Conservation (phyloP, 2,113 vertebrate genomes). For the Zingel zingel region DNA sequence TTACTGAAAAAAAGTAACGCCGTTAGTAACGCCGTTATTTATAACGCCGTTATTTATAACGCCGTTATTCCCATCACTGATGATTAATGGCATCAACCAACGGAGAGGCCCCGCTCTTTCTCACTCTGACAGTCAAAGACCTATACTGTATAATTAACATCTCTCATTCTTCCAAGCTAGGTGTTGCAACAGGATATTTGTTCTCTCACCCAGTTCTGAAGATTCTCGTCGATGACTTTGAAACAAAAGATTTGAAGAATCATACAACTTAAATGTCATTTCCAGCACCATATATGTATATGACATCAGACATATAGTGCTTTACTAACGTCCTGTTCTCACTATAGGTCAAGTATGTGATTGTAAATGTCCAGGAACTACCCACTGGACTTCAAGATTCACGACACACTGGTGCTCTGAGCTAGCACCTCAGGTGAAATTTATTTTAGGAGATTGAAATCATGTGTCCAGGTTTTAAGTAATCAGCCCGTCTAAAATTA, state of each 20-base stretch:
- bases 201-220: constrained; percentile 16
- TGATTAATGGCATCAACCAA: constrained; percentile 73
- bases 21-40: too few species aligned
- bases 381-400: not conserved
- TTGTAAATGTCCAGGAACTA: not conserved
- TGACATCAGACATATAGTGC: not conserved
- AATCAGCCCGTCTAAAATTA: constrained; percentile 63
- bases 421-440: not conserved
- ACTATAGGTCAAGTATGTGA: not conserved
- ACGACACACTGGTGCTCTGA: not conserved
- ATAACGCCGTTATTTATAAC: too few species aligned
- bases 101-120: constrained; percentile 48
- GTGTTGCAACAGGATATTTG: constrained; percentile 14
- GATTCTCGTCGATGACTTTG: not conserved
- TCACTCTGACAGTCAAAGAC: constrained; percentile 52
- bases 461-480: constrained; percentile 34
- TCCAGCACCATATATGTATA: not conserved
- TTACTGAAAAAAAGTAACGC: too few species aligned
- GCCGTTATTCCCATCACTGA: not conserved
- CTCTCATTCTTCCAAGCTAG: constrained; percentile 15
- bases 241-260: not conserved
- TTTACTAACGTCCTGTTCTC: not conserved
- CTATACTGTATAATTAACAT: constrained; percentile 68
- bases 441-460: constrained; percentile 24
- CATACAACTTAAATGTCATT: not conserved